Conservation (phyloP, 2,888 invertebrate genomes). For the Sinodicranocentrus sp. region DNA sequence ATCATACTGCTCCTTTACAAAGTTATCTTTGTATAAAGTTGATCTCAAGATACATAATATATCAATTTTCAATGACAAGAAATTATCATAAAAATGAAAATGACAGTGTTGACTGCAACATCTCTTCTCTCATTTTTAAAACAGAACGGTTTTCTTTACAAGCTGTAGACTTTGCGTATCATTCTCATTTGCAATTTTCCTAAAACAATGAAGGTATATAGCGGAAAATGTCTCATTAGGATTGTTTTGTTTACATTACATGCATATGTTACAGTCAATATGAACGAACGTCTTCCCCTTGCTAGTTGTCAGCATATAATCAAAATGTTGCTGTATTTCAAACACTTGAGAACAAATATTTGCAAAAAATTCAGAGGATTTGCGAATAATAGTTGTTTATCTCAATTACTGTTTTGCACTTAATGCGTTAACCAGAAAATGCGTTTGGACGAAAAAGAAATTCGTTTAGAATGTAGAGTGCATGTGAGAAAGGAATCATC, state of each 20-base stretch:
- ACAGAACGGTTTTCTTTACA: too few relatives aligned
- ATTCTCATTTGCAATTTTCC: constrained; percentile 44
- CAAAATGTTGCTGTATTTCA: too few relatives aligned
- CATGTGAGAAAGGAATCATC: too few relatives aligned
- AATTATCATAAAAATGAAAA: constrained; percentile 56
- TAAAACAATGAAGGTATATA: constrained; percentile 23
- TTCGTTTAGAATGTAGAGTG: too few relatives aligned
- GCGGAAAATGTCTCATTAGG: constrained; percentile 24
- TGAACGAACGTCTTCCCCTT: constrained; percentile 13
- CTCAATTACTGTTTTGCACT: constrained; percentile 5
- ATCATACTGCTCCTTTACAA: not conserved
- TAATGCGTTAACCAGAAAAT: not conserved
- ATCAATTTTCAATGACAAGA: constrained; percentile 58
- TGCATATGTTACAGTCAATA: constrained; percentile 38
- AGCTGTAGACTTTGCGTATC: not conserved
- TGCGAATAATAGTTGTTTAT: constrained; percentile 33
- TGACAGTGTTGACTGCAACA: constrained; percentile 52
- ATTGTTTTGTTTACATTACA: constrained; percentile 15
- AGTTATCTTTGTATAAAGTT: not conserved
- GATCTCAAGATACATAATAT: constrained; percentile 31
- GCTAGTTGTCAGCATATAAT: too few relatives aligned
- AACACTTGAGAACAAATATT: constrained; percentile 10
- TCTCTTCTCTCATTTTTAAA: too few relatives aligned
- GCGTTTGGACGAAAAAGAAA: constrained; percentile 29
- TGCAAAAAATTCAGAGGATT: constrained; percentile 24